Evolutionary conservation across 2,797 vertebrate genomes (phyloP), one percentile per base, ranked within the genome.

Genomic region (Molossus molossus): DNA sequence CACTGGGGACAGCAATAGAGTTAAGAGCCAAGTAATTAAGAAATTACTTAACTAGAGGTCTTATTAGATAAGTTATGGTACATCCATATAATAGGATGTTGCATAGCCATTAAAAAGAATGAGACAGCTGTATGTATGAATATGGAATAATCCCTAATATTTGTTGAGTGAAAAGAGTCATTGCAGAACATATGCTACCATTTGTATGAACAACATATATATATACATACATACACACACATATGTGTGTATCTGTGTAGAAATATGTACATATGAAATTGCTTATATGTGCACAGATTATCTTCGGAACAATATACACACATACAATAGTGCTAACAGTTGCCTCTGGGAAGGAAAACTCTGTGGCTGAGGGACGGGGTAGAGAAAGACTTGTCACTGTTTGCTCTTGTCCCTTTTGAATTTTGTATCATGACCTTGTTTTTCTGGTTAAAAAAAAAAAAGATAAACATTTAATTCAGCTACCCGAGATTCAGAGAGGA

Each of bases 1-100:
- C 37, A 33, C 6, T 75, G 83, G 55, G n/a, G 58, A 72, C 5
- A 82, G 9, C 29, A 79, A 87, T 37, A 1, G 17, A 37, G 29
- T 67, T 70, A 87, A 80, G 17, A 90, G 81, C 25, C 14, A 70
- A 73, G 10, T 50, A 84, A 67, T 58, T 76, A 92, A 81, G 64
- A 67, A 85, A 60, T 33, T 79, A 62, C 25, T 89, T 50, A 91
- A n/a, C 27, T 6, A 48, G 53, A 85, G 10, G 62, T 72, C n/a
- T 84, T 73, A 7, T 65, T 92, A 77, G 58, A 27, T 95, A 48
- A 67, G 73, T 84, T 55, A 37, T 75, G 73, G 37, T 33, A 45
- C 45, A 72, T 33, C 25, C 14, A 57, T 75, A 60, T 57, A 57
- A 64, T 25, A n/a, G 75, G 69, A 87, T 57, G 75, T 58, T 14